These are phyloP conservation scores for Corvus moneduloides DNA, from an alignment of 2,113 vertebrate genomes.

Conservation along the genomic window DNA sequence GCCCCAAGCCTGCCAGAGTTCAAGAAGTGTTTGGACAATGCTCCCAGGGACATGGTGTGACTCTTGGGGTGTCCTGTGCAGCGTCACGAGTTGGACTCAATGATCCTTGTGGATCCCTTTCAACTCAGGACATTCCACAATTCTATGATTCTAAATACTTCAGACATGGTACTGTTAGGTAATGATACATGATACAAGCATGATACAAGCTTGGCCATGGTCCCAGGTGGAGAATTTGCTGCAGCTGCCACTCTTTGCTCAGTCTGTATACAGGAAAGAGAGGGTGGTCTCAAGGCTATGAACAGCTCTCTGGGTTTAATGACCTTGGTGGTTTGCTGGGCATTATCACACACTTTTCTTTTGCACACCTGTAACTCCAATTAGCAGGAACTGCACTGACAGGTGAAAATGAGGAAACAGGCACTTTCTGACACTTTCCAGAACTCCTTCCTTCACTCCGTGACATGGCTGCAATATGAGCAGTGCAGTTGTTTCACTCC, in stretches of 20 bases:
- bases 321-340: neutral
- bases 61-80: neutral
- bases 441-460: neutral
- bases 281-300: neutral
- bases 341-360: neutral
- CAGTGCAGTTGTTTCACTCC: fast-evolving
- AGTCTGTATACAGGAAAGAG: neutral
- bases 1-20: neutral
- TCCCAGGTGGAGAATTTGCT: neutral
- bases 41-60: neutral
- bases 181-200: too few relatives aligned
- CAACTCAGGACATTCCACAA: neutral
- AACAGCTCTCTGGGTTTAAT: neutral
- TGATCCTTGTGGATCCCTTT: neutral
- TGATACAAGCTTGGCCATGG: neutral
- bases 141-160: neutral
- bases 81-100: fast-evolving
- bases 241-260: neutral
- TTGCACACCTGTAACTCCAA: neutral
- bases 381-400: neutral
- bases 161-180: neutral
- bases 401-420: neutral
- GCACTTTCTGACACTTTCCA: neutral
- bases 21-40: neutral
- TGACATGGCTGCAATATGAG: neutral